Evolutionary conservation across 2,113 vertebrate genomes (phyloP).

Genomic region (Oncorhynchus keta): DNA sequence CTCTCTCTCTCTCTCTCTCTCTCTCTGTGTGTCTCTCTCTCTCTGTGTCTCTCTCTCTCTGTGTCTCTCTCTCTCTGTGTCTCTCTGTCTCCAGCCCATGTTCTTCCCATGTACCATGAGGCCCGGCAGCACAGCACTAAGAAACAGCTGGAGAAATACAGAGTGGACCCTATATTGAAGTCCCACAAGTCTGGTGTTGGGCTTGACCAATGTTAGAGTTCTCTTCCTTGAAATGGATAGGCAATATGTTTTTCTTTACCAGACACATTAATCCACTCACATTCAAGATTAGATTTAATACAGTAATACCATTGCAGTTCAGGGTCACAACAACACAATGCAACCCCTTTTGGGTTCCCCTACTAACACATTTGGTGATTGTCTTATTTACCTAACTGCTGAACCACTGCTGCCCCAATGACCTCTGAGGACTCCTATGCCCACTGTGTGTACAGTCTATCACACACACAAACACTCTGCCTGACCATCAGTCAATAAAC

Average conservation of each 20-base stretch:
- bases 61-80: no score
- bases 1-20: no score
- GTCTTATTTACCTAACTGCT: constrained; percentile 19
- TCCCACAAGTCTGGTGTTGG: constrained; percentile 86
- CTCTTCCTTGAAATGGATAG: not conserved
- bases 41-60: no score
- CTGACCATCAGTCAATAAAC: constrained; percentile 19
- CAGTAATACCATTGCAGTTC: constrained; percentile 38
- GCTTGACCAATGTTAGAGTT: no score
- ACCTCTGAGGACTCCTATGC: not conserved
- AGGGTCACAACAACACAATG: constrained; percentile 8
- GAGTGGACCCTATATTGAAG: constrained; percentile 86
- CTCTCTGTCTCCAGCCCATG: not conserved
- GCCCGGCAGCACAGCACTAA: constrained; percentile 92
- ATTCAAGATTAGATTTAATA: constrained; percentile 11
- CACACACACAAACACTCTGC: not conserved
- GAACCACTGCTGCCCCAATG: constrained; percentile 10
- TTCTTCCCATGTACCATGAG: constrained; percentile 97
- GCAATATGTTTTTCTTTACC: not conserved
- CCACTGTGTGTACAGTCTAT: not conserved
- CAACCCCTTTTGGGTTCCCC: constrained; percentile 18
- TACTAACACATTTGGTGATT: constrained; percentile 14
- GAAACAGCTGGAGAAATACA: constrained; percentile 95
- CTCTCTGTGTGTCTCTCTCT: no score
- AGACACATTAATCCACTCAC: constrained; percentile 15